Evolutionary conservation across 2,113 vertebrate genomes (phyloP), one percentile per base, ranked within the genome.

Genomic region (Chiloscyllium plagiosum): DNA sequence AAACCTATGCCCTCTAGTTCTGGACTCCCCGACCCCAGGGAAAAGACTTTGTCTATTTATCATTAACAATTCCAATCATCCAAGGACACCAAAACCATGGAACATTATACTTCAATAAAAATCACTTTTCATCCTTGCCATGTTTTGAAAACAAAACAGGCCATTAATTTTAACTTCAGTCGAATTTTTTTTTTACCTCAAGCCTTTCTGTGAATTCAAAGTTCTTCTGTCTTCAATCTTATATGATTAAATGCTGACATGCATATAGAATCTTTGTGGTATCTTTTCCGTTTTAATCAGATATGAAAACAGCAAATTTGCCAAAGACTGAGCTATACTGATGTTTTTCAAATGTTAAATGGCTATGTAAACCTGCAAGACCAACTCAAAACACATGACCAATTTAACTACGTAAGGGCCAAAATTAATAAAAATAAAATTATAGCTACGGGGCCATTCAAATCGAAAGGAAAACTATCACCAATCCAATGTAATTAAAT

Each of bases 401-500:
- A 20, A 33, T n/a, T 93, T n/a, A 65, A 93, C 61, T 66, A 37
- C 65, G 66, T 15, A 66, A n/a, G 19, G 52, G 24, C 24, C 52
- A 92, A 2, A 66, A 65, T 66, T 65, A 93, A 61, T 66, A 68
- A 19, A 93, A 66, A 61, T 90, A 61, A 50, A 90, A 13, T 68
- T 17, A 37, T 56, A 33, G 56, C 13, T 20, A 93, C 1, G 5
- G 56, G 33, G 29, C 3, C 65, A 65, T 68, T 93, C 90, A 65
- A 66, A 37, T 66, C 37, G 85, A 15, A 68, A 8, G 33, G n/a
- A 33, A 66, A 93, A 66, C 80, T 17, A n/a, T 10, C n/a, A 47
- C 61, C 90, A 68, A 93, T 93, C 90, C 56, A 66, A 85, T 85
- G 42, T 68, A 93, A 66, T 42, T 66, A 65, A 93, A 93, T n/a